A percentile compares a stretch with the other conserved stretches of the same genome.
Conservation (phyloP, 2,797 vertebrate genomes). For the Scomberomorus guttatus region DNA sequence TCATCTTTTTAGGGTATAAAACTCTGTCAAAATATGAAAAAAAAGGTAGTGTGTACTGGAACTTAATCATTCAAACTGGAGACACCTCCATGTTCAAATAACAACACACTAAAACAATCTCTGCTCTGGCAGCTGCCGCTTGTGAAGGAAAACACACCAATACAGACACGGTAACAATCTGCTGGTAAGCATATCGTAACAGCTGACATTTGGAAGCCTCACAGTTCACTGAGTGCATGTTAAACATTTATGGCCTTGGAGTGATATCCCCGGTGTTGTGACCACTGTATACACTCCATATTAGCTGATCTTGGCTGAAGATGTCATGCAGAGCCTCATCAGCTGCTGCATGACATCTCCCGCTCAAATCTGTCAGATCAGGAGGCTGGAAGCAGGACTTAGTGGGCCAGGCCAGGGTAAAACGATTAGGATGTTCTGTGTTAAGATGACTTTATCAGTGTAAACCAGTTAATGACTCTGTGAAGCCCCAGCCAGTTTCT, state of each 20-base stretch:
- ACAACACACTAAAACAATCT: neutral
- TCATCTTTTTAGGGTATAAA: neutral
- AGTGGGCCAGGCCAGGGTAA: slow-evolving; percentile 21
- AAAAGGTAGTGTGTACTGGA: neutral
- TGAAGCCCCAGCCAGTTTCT: neutral
- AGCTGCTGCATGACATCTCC: slow-evolving; percentile 9
- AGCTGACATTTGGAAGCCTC: slow-evolving; percentile 30
- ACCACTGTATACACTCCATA: slow-evolving; percentile 4
- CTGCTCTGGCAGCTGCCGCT: neutral
- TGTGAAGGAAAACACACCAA: neutral
- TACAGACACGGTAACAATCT: neutral
- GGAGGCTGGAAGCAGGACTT: slow-evolving; percentile 7
- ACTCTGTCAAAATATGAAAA: neutral
- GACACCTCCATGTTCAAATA: neutral
- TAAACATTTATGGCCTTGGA: slow-evolving; percentile 14
- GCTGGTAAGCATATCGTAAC: neutral
- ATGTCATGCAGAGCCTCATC: neutral
- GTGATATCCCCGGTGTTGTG: slow-evolving; percentile 5
- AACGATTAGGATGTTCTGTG: slow-evolving; percentile 33
- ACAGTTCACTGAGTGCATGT: slow-evolving; percentile 40
- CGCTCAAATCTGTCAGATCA: slow-evolving; percentile 13
- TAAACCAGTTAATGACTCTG: slow-evolving; percentile 29
- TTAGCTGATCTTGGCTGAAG: slow-evolving; percentile 12
- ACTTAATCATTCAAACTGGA: neutral
- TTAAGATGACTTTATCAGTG: slow-evolving; percentile 38